Evolutionary conservation across 2,113 vertebrate species (phyloP).

Genomic region (Trachemys scripta): DNA sequence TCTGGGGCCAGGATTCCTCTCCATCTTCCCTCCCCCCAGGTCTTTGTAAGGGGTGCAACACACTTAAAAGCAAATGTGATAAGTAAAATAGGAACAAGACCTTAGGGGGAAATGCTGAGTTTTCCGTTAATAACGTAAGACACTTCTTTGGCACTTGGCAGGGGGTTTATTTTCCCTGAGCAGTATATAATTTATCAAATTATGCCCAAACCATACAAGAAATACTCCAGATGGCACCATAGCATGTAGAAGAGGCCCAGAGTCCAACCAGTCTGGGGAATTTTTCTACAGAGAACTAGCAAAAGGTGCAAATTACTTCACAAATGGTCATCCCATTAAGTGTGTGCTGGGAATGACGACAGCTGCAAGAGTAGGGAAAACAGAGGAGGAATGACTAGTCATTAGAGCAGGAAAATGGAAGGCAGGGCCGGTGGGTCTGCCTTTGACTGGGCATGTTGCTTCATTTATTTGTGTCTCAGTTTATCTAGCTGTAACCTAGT

Average conservation of each 20-base stretch:
- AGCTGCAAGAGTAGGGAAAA: not conserved
- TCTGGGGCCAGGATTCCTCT: not conserved
- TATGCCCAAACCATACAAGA: not conserved
- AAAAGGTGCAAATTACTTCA: not conserved
- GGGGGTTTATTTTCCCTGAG: not conserved
- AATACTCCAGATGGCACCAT: not conserved
- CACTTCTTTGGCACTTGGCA: slow-evolving; percentile 11
- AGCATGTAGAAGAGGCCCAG: not conserved
- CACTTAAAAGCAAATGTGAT: not conserved
- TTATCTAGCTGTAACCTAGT: slow-evolving; percentile 56
- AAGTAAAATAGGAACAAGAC: not conserved
- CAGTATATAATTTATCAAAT: not conserved
- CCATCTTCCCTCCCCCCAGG: not conserved
- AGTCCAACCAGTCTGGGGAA: fast-evolving
- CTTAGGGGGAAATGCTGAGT: not conserved
- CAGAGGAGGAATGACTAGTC: not conserved
- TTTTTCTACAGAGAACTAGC: not conserved
- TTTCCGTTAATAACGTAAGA: not conserved
- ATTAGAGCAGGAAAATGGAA: slow-evolving; percentile 31
- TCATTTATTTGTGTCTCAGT: slow-evolving; percentile 48
- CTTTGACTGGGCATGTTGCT: not conserved
- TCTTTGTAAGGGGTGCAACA: not conserved
- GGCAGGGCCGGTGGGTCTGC: slow-evolving; percentile 26
- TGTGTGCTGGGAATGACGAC: not conserved
- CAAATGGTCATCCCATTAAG: not conserved